phyloP scores from a whole-genome alignment of 2,113 vertebrate genomes.

The Cardinalis cardinalis region DNA sequence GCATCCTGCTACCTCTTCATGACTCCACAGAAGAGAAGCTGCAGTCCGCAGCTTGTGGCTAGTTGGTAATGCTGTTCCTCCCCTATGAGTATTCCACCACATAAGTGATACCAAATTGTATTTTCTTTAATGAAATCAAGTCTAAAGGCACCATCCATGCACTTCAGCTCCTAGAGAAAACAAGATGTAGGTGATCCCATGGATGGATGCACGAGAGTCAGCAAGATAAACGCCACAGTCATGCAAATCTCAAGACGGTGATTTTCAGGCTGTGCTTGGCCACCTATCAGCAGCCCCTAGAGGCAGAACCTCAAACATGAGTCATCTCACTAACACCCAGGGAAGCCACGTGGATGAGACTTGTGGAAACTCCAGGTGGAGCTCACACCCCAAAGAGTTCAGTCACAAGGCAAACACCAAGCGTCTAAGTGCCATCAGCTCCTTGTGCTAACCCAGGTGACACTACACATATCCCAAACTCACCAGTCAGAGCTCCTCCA shows the following conservation, averaged over 20 bases:
- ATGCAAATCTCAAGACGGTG: background rate
- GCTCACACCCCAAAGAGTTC: background rate
- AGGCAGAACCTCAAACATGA: background rate
- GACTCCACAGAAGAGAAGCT: background rate
- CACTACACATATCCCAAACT: background rate
- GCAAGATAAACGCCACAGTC: background rate
- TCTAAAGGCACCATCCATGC: background rate
- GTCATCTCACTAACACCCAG: background rate
- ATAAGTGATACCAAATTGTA: background rate
- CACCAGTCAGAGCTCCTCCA: conserved; percentile 89
- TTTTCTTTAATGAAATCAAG: background rate
- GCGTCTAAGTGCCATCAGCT: background rate
- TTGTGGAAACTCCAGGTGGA: background rate
- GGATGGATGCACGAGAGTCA: fast-evolving
- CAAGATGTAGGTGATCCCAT: background rate
- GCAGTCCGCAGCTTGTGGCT: background rate
- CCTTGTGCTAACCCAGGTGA: background rate
- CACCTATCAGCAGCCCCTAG: background rate
- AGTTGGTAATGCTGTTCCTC: background rate
- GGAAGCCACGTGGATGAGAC: fast-evolving
- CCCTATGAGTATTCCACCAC: background rate
- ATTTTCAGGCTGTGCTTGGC: background rate
- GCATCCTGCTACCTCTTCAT: background rate
- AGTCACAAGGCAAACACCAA: background rate
- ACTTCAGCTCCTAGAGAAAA: background rate